A percentile compares a stretch with the other conserved stretches of the same genome.
Conservation (phyloP, 2,113 vertebrate species). For the Dasyurus viverrinus region DNA sequence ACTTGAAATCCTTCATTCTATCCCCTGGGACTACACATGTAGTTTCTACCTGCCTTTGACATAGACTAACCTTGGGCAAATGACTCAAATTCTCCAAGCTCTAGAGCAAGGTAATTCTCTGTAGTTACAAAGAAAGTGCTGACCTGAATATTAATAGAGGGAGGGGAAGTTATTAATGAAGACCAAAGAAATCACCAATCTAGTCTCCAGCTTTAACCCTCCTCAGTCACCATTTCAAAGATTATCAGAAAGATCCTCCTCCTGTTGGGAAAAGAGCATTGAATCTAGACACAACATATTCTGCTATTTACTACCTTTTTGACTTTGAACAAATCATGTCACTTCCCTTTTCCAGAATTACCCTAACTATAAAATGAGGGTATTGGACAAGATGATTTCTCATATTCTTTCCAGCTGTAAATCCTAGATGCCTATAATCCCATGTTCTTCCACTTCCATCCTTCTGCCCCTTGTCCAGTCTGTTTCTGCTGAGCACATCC, state of each 20-base stretch:
- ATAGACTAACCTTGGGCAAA: not conserved
- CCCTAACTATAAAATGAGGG: not conserved
- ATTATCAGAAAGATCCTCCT: not conserved
- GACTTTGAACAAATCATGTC: not conserved
- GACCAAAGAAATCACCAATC: not conserved
- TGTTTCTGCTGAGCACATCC: conserved; percentile 47
- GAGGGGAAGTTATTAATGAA: not conserved
- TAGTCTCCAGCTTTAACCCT: not conserved
- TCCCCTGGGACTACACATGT: not conserved
- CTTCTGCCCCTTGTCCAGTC: conserved; percentile 48
- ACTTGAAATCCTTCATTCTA: not conserved
- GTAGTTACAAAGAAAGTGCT: not conserved
- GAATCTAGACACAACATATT: not conserved
- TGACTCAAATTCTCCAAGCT: not conserved
- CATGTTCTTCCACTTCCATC: not conserved
- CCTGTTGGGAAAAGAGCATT: not conserved
- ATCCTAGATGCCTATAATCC: not conserved
- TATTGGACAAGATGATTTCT: not conserved
- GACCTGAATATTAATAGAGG: not conserved
- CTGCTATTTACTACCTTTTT: not conserved
- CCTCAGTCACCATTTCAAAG: not conserved
- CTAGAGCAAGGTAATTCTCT: not conserved
- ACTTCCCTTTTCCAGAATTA: not conserved
- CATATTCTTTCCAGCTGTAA: not conserved
- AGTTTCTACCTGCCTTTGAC: not conserved